Evolutionary conservation across 2,113 vertebrate species (phyloP), one percentile per base, ranked within the genome.

Genomic region (Atractosteus spatula): DNA sequence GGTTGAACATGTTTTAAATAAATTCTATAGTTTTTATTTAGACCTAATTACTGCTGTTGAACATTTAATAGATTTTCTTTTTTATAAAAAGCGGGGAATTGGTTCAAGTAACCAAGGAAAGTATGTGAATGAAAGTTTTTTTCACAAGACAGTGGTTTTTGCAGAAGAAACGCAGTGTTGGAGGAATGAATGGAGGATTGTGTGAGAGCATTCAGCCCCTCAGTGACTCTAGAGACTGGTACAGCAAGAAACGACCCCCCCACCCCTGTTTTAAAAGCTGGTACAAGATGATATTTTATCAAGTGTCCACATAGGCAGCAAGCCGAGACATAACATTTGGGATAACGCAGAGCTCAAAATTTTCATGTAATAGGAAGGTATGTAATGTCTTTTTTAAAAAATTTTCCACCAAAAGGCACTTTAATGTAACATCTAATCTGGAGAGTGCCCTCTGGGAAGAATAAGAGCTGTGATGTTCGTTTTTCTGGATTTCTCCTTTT

Each of bases 151-250:
- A 64, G 43, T 3, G 5, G 69, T 71, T 62, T 74, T 74, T 84
- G 85, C 80, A 80, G 75, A 72, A 78, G 82, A 79, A 80, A 42
- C 8, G 11, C 47, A 61, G 76, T 68, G 70, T 70, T 56, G 72
- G 69, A 42, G 76, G 71, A 77, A 91, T 95, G 94, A 96, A 96
- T 96, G 84, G 90, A 74, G 87, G 91, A 91, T 93, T 97, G 95
- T 97, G 84, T 80, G 83, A 76, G 80, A 84, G 83, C 82, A 89
- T 87, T 89, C 82, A 88, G 81, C 87, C 86, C 83, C 84, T 75
- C 84, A 89, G 92, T 84, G 92, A 91, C 88, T 83, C 51, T 88
- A 89, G 94, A 92, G 94, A 76, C 94, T 98, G 96, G 96, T 95
- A 96, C 95, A 89, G 92, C 87, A 79, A 83, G 93, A 91, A 88